These are phyloP conservation scores for Ceyx margarethae DNA, from an alignment of 2,113 vertebrate genomes.

Conservation along the genomic window DNA sequence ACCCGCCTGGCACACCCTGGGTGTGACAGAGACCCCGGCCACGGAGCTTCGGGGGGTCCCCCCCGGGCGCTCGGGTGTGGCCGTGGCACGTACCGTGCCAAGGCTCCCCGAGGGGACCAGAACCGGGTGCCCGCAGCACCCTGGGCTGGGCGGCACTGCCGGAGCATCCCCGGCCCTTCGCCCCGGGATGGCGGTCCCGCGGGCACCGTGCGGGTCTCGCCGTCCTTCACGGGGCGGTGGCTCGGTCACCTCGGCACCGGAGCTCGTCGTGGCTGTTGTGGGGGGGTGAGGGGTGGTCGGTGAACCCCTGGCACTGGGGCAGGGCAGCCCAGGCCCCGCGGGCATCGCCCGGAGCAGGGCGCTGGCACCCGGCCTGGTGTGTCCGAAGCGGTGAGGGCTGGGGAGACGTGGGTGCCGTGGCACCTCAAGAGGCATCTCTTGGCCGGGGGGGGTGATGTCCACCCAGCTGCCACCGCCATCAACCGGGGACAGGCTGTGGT, in stretches of 20 bases:
- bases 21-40: background rate
- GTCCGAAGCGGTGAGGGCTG: background rate
- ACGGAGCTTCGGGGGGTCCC: background rate
- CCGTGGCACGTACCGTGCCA: background rate
- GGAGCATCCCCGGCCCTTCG: background rate
- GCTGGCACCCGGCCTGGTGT: background rate
- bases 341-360: too few species aligned
- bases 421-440: background rate
- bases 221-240: background rate
- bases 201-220: background rate
- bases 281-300: too few species aligned
- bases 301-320: background rate
- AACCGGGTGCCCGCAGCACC: background rate
- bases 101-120: background rate
- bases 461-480: background rate
- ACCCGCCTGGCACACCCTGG: background rate
- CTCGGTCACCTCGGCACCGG: background rate
- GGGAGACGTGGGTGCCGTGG: accelerated
- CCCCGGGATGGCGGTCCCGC: too few species aligned
- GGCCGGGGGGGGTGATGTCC: background rate
- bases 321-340: background rate
- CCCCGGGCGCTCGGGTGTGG: background rate
- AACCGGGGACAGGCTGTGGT: background rate
- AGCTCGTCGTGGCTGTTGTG: background rate
- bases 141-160: background rate